Percentiles rank a stretch among this genome's conserved stretches.
phyloP scores from a whole-genome alignment of 2,797 vertebrate genomes.

The Bradypodion ventrale region DNA sequence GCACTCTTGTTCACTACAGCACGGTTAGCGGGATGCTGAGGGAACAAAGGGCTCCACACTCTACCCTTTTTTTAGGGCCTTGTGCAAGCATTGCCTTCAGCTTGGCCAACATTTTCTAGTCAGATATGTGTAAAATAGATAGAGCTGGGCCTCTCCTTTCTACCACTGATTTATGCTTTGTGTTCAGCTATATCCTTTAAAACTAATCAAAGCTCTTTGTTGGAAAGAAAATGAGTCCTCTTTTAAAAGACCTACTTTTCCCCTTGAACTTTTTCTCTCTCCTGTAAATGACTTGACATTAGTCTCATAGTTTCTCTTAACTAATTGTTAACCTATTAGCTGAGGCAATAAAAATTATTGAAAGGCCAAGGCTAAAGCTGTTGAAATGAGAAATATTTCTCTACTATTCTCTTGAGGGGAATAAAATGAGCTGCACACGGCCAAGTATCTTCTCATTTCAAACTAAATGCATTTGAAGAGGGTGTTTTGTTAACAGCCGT shows the following conservation, averaged over 20 bases:
- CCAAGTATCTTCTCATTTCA: slow-evolving; percentile 61
- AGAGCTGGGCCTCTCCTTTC: neutral
- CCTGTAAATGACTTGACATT: slow-evolving; percentile 61
- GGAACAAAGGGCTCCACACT: neutral
- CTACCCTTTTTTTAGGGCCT: neutral
- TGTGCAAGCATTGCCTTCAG: neutral
- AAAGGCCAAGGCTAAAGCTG: slow-evolving; percentile 69
- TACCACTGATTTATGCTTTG: slow-evolving; percentile 27
- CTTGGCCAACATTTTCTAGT: neutral
- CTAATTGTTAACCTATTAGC: slow-evolving; percentile 75
- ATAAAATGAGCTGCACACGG: slow-evolving; percentile 54
- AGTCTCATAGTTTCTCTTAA: slow-evolving; percentile 69
- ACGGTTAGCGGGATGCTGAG: neutral
- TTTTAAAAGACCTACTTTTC: slow-evolving; percentile 67
- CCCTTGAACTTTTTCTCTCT: slow-evolving; percentile 67
- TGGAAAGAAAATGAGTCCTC: slow-evolving; percentile 48
- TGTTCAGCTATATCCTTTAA: slow-evolving; percentile 51
- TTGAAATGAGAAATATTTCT: slow-evolving; percentile 72
- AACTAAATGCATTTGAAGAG: slow-evolving; percentile 66
- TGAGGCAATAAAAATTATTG: slow-evolving; percentile 68
- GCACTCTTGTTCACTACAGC: neutral
- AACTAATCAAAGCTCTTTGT: slow-evolving; percentile 49
- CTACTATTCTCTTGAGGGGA: slow-evolving; percentile 55
- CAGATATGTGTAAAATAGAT: neutral
- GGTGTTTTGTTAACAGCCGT: slow-evolving; percentile 76